Base-by-base conservation (phyloP, 2,888 invertebrate species). In the Drosophila incognita region DNA sequence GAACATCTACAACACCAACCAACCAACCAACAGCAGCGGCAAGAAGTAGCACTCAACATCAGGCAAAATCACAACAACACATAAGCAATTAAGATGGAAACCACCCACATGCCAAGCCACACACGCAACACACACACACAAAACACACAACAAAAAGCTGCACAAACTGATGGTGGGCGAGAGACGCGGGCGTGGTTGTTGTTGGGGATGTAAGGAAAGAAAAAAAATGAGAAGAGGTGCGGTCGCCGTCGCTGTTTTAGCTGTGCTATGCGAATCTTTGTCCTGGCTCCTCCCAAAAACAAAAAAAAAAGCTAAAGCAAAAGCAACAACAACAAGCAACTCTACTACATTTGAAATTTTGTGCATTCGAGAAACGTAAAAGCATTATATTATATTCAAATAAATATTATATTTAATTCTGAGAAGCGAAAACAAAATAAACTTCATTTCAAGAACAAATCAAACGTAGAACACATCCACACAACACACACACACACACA, bases 341-440 rank as follows among this genome's bases (percentile, higher is more conserved):
- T 81, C 72, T 79, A 87, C 80, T 84, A 90, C 76, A 88, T 72
- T 88, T 91, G 80, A 89, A 86, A 81, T 90, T 91, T 83, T 92
- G 92, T 91, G 92, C 91, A 91, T 91, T 91, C 90, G 76, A 86
- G 71, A 86, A 90, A 87, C 73, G 38, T 56, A 90, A 87, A 91
- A 83, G 89, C 91, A 91, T 85, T 92, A 89, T 89, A 92, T 90
- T 91, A 88, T 90, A 90, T 90, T 90, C 86, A 88, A 90, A 87
- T 86, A 90, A 90, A 89, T 88, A 90, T 90, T 90, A 88, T 90
- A 89, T 91, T 91, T 87, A 92, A 92, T 85, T 85, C 86, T 81
- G 87, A 86, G 90, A 86, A 90, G 91, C 86, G 82, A 86, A 84
- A 89, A 81, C 82, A 80, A 89, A 84, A 84, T 82, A 90, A 83